Evolutionary conservation across 2,888 invertebrate genomes (phyloP).

Genomic region (Limenitis camilla): DNA sequence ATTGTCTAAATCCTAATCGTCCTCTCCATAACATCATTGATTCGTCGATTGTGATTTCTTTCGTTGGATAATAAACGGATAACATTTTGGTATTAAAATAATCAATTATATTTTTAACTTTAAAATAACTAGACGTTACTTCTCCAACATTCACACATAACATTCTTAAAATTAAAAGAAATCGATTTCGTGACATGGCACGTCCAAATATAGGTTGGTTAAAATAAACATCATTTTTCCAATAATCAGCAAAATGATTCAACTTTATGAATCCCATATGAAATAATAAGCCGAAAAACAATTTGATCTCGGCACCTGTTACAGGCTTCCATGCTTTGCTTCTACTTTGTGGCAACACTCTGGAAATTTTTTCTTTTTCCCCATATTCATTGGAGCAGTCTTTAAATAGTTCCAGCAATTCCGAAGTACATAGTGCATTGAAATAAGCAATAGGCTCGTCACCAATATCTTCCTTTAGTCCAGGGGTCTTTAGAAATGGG

Average conservation of each 20-base stretch:
- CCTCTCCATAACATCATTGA: conserved; percentile 26
- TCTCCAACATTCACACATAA: conserved; percentile 14
- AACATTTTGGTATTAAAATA: conserved; percentile 16
- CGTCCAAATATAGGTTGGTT: conserved; percentile 15
- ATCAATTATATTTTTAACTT: conserved; percentile 21
- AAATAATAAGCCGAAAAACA: conserved; percentile 19
- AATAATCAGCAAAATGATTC: conserved; percentile 18
- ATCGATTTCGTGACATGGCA: conserved; percentile 17
- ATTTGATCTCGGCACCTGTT: conserved; percentile 14
- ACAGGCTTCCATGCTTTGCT: conserved; percentile 13
- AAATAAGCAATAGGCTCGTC: conserved; percentile 21
- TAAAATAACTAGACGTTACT: conserved; percentile 11
- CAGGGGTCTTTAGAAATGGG: conserved; percentile 15
- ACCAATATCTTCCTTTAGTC: conserved; percentile 21
- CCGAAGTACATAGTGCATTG: conserved; percentile 17
- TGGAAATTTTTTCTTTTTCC: background rate
- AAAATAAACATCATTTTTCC: conserved; percentile 18
- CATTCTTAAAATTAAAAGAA: conserved; percentile 19
- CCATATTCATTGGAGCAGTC: conserved; percentile 2
- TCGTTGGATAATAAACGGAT: conserved; percentile 16
- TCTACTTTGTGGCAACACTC: background rate
- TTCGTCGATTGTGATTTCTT: conserved; percentile 16
- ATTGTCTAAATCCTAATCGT: conserved; percentile 21
- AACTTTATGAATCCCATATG: conserved; percentile 17
- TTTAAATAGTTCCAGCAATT: conserved; percentile 16